Percentiles rank a stretch among this genome's conserved stretches.
Conservation (phyloP, 2,797 vertebrate genomes). For the Craterocephalus amniculus region DNA sequence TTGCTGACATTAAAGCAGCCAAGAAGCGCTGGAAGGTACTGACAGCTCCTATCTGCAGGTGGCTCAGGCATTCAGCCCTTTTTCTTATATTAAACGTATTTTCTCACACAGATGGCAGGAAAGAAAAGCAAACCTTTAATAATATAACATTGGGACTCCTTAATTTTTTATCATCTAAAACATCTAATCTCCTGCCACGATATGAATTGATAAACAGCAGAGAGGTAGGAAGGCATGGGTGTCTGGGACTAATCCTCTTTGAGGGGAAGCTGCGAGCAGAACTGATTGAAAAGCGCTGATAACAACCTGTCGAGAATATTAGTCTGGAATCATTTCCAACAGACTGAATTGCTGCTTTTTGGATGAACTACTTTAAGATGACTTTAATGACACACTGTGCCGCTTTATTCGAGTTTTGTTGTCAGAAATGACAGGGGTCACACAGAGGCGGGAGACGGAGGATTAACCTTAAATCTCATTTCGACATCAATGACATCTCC, state of each 20-base stretch:
- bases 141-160: constrained; percentile 46
- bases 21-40: constrained; percentile 85
- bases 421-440: constrained; percentile 38
- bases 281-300: constrained; percentile 40
- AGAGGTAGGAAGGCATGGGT: constrained; percentile 20
- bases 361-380: constrained; percentile 27
- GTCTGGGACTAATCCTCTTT: constrained; percentile 55
- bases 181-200: constrained; percentile 57
- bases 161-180: constrained; percentile 32
- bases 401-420: constrained; percentile 25
- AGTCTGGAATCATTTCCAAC: constrained; percentile 34
- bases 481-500: background rate
- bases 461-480: background rate
- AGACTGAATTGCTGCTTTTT: constrained; percentile 40
- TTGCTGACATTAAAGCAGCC: constrained; percentile 81
- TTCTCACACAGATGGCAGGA: background rate
- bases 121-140: background rate
- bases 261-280: constrained; percentile 33
- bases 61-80: constrained; percentile 83
- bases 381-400: constrained; percentile 24
- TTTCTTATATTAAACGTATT: constrained; percentile 76
- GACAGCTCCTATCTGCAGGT: constrained; percentile 85
- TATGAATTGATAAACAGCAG: constrained; percentile 58
- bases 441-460: constrained; percentile 7
- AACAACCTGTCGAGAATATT: constrained; percentile 47